Evolutionary conservation across 2,113 vertebrate species (phyloP), one percentile per base, ranked within the genome.

Genomic region (Bubo scandiacus): DNA sequence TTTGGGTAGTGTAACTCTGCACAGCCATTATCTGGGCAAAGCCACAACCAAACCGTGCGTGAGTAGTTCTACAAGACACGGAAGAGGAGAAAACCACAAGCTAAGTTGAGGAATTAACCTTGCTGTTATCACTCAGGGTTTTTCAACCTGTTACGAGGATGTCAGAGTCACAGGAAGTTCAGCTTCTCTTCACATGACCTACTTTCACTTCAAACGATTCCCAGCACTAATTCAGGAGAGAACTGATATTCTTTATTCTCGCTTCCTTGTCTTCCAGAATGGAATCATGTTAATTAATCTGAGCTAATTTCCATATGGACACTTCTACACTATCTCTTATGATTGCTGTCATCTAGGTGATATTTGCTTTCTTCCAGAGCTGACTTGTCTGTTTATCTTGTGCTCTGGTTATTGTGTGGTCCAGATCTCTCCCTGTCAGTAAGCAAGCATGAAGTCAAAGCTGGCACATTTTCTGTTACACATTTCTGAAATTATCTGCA

Each of bases 1-100:
- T 51, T 84, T 32, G 12, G 34, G 36, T 40, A 47, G 22, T 6
- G 12, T 45, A 70, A 36, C 38, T 49, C 57, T 58, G 32, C 32
- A 16, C 8, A 71, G 47, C 6, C 27, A 3, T 82, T 80, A 25
- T n/a, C 45, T 47, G 57, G 42, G 30, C 55, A 94, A 86, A 93
- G 55, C 66, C 45, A 54, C 71, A 90, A 21, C 21, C 10, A 65
- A 85, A 43, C 9, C 0, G 0, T 45, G 12, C 0, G 0, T 40
- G 26, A 83, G 12, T 18, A 84, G 55, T 12, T 52, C 49, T 78
- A 5, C 14, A 65, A 72, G 52, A 49, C 14, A 84, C 2, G 0
- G 18, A 86, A 79, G 57, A 81, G 22, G 15, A 59, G 38, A 81
- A 96, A 89, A n/a, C 25, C 72, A 84, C 77, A 79, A 55, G 63